These are phyloP conservation scores for Uromys caudimaculatus DNA, from an alignment of 2,797 vertebrate genomes.

Conservation along the genomic window DNA sequence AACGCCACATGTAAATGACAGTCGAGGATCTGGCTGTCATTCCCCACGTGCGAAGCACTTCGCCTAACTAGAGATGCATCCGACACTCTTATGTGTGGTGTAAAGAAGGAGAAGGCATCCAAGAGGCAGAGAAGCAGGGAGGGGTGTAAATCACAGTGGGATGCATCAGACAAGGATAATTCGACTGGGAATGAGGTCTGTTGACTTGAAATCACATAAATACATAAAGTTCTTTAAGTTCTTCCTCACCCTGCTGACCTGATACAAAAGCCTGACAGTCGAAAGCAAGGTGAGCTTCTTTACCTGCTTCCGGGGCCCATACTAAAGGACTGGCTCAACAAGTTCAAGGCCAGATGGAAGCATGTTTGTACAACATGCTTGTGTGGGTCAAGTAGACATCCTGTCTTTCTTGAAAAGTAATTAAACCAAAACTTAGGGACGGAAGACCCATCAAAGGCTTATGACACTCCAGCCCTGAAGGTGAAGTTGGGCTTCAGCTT, in stretches of 20 bases:
- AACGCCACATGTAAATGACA: neutral
- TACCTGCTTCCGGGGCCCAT: too few species aligned
- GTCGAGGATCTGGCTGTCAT: neutral
- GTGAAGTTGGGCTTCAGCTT: neutral
- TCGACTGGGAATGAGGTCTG: neutral
- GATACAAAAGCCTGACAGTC: neutral
- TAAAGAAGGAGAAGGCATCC: neutral
- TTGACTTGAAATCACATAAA: neutral
- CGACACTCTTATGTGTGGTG: neutral
- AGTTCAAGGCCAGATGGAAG: neutral
- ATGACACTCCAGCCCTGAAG: too few species aligned
- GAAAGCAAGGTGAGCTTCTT: neutral
- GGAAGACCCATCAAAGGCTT: neutral
- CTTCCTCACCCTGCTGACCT: neutral
- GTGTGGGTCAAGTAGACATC: neutral
- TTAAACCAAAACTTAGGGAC: neutral
- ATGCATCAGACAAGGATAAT: neutral
- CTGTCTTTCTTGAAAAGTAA: neutral
- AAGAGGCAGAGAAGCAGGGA: neutral
- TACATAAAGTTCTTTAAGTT: neutral
- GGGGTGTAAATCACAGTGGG: neutral
- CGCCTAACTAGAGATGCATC: neutral
- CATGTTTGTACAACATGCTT: too few species aligned
- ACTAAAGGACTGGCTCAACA: too few species aligned
- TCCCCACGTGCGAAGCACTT: too few species aligned